phyloP scores from a whole-genome alignment of 2,888 invertebrate species.

The Agonopterix subpropinquella region DNA sequence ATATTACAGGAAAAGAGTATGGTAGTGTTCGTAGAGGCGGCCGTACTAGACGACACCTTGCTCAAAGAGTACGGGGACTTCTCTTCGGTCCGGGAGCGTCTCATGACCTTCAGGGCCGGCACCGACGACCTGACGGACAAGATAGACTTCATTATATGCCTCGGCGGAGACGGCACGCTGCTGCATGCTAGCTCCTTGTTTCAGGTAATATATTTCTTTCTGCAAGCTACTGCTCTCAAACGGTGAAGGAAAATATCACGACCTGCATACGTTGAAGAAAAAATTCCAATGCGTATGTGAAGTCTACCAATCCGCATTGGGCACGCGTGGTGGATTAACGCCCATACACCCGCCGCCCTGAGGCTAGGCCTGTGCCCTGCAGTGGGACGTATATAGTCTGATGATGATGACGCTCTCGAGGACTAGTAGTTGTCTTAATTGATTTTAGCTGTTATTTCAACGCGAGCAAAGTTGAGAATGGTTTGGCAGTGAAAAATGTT shows the following conservation, averaged over 20 bases:
- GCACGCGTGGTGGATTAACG: too few relatives aligned
- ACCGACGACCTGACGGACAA: conserved; percentile 96
- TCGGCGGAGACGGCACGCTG: conserved; percentile 98
- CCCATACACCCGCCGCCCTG: too few relatives aligned
- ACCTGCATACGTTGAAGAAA: too few relatives aligned
- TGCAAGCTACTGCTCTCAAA: neutral
- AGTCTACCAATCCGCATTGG: too few relatives aligned
- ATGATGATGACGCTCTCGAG: neutral
- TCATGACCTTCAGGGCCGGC: conserved; percentile 92
- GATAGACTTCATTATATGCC: conserved; percentile 97
- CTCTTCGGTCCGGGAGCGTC: conserved; percentile 84
- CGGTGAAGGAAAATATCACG: neutral
- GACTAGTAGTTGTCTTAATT: too few relatives aligned
- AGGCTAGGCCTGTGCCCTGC: too few relatives aligned
- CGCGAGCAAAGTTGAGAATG: too few relatives aligned
- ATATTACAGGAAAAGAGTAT: conserved; percentile 90
- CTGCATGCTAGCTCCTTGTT: conserved; percentile 96
- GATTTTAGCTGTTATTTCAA: too few relatives aligned
- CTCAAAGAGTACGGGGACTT: conserved; percentile 86
- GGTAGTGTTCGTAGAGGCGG: conserved; percentile 96
- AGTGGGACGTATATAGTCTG: too few relatives aligned
- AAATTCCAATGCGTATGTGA: too few relatives aligned
- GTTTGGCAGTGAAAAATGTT: too few relatives aligned
- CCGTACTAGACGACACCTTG: conserved; percentile 89
- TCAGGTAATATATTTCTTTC: conserved; percentile 49